Base-by-base conservation (phyloP, 2,797 vertebrate genomes). In the Alfaro cultratus region DNA sequence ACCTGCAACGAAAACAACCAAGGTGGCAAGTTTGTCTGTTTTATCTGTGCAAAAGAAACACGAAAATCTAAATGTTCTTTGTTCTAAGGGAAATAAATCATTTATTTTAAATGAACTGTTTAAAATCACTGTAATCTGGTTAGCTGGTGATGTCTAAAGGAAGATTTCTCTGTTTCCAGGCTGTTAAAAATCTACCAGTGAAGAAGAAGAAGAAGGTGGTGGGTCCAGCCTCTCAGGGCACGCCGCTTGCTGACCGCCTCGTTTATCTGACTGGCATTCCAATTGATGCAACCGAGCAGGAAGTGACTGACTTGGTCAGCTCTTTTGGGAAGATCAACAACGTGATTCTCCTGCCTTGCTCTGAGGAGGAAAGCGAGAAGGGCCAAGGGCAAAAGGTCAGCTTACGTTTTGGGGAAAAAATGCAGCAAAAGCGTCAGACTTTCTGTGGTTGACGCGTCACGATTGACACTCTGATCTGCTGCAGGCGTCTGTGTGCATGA, bases 401-500 rank as follows among this genome's bases (percentile, higher is more conserved):
- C 1, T 64, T 7, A 2, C 3, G 6, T 67, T 36, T 41, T 39
- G 5, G 12, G 12, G 21, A 6, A 26, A 26, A 1, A 31, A 29
- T 11, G 15, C 41, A 39, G 23, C 2, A 39, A 23, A 11, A 2
- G 18, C 10, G 1, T 21, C 18, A 1, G 62, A 21, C 11, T 46
- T 51, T 72, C 31, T 55, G 4, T 60, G 0, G 41, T 16, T 45
- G 47, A 2, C 3, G 12, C 26, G 2, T 75, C n/a, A 11, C 70
- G 51, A 51, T 29, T 68, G 23, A 51, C 43, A 0, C 4, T 53
- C 11, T 47, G 2, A 4, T 5, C 13, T 79, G n/a, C 64, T 85
- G 8, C 84, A 95, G 94, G 94, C 94, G 0, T 93, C 93, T 2
- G 91, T 95, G 0, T 94, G 92, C 74, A 94, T 95, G 93, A n/a